Percentiles rank a stretch among this genome's conserved stretches.
Conservation (phyloP, 2,113 vertebrate species). For the Garra rufa region DNA sequence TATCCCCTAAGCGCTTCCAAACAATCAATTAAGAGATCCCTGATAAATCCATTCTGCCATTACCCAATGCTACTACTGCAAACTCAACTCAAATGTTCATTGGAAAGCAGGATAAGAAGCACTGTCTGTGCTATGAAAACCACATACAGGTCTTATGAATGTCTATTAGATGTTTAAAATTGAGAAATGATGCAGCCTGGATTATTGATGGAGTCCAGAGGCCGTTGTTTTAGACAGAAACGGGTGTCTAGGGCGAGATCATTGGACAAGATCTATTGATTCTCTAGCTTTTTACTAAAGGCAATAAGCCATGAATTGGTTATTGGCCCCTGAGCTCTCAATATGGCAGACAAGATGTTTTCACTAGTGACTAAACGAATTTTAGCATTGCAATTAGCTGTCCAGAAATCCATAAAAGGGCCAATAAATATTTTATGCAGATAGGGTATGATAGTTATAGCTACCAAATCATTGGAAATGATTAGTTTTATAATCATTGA, state of each 20-base stretch:
- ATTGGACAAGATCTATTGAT: conserved; percentile 56
- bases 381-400: conserved; percentile 45
- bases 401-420: conserved; percentile 15
- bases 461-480: neutral
- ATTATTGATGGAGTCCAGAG: conserved; percentile 45
- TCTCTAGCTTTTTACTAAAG: conserved; percentile 7
- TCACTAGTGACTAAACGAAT: neutral
- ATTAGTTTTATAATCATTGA: neutral
- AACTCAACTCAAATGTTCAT: neutral
- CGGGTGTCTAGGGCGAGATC: conserved; percentile 15
- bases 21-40: conserved; percentile 4
- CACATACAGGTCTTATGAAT: neutral
- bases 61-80: neutral
- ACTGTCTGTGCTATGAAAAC: neutral
- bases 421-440: conserved; percentile 18
- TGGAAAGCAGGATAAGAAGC: neutral
- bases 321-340: conserved; percentile 37
- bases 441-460: neutral
- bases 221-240: conserved; percentile 32
- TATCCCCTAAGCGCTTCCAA: neutral
- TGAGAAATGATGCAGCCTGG: neutral
- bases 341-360: neutral
- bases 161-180: conserved; percentile 11
- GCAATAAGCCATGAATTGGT: conserved; percentile 46
- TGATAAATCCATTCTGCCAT: neutral